phyloP scores from a whole-genome alignment of 2,113 vertebrate genomes.

The Eurypyga helias region DNA sequence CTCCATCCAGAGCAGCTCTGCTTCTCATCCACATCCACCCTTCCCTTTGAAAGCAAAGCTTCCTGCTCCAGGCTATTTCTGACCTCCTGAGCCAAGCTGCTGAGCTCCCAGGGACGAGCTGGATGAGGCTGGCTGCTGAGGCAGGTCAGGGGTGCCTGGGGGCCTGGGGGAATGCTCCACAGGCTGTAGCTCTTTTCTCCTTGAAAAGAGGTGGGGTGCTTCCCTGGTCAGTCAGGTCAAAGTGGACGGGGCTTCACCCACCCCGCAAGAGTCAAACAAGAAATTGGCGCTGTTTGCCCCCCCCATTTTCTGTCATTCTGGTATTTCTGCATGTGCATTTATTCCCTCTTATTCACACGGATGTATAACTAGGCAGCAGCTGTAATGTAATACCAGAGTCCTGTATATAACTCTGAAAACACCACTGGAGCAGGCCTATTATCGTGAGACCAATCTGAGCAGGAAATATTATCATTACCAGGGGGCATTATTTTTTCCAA shows the following conservation, averaged over 20 bases:
- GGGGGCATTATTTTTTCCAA: conserved; percentile 71
- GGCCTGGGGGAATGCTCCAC: fast-evolving
- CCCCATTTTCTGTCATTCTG: background rate
- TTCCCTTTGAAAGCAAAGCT: conserved; percentile 6
- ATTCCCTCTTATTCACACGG: conserved; percentile 36
- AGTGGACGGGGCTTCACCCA: fast-evolving
- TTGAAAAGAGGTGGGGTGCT: background rate
- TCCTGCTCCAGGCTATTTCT: conserved; percentile 46
- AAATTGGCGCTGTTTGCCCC: background rate
- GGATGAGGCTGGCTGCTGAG: background rate
- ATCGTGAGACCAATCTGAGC: conserved; percentile 69
- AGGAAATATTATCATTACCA: conserved; percentile 73
- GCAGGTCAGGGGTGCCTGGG: background rate
- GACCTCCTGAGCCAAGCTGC: background rate
- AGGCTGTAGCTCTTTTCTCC: background rate
- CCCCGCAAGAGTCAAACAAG: background rate
- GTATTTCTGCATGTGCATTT: conserved; percentile 17
- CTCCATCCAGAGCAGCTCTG: conserved; percentile 10
- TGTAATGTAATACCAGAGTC: conserved; percentile 70
- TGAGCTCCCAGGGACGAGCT: background rate
- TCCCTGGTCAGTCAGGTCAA: fast-evolving
- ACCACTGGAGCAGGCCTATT: conserved; percentile 59
- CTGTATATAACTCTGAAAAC: conserved; percentile 50
- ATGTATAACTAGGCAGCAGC: conserved; percentile 57
- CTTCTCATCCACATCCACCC: conserved; percentile 34